Evolutionary conservation across 2,797 vertebrate species (phyloP).

Genomic region (Coregonus ussuriensis): DNA sequence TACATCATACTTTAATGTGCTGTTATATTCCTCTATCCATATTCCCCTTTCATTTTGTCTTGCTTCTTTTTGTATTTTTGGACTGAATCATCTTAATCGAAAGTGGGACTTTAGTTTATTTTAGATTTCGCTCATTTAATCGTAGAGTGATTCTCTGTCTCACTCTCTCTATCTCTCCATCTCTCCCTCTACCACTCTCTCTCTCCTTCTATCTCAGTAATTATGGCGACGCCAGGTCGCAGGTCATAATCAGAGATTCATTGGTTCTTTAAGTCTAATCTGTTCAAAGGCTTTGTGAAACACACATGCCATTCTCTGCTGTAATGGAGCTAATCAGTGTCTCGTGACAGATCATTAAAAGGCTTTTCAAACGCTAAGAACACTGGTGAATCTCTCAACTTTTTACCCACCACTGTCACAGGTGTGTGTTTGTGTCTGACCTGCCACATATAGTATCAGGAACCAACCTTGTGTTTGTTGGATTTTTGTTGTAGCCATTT

Average conservation of each 20-base stretch:
- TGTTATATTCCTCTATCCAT: constrained; percentile 21
- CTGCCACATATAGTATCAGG: constrained; percentile 39
- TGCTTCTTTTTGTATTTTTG: not conserved
- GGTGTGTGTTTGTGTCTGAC: constrained; percentile 14
- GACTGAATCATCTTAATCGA: constrained; percentile 3
- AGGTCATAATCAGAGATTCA: constrained; percentile 40
- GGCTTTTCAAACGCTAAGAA: constrained; percentile 68
- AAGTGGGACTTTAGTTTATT: constrained; percentile 22
- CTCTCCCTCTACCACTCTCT: constrained; percentile 17
- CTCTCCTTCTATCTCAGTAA: constrained; percentile 34
- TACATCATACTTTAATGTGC: constrained; percentile 42
- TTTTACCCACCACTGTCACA: constrained; percentile 37
- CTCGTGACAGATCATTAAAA: constrained; percentile 77
- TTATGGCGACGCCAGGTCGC: constrained; percentile 40
- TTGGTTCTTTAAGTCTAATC: constrained; percentile 57
- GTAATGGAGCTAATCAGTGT: constrained; percentile 72
- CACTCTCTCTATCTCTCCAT: constrained; percentile 18
- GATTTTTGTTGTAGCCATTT: constrained; percentile 35
- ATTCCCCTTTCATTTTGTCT: not conserved
- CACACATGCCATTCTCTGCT: constrained; percentile 65
- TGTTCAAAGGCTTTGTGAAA: constrained; percentile 67
- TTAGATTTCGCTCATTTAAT: not conserved
- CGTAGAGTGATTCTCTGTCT: constrained; percentile 1
- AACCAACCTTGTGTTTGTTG: constrained; percentile 52
- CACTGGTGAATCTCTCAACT: constrained; percentile 64